Evolutionary conservation across 2,113 vertebrate species (phyloP), one percentile per base, ranked within the genome.

Genomic region (Nettapus auritus): DNA sequence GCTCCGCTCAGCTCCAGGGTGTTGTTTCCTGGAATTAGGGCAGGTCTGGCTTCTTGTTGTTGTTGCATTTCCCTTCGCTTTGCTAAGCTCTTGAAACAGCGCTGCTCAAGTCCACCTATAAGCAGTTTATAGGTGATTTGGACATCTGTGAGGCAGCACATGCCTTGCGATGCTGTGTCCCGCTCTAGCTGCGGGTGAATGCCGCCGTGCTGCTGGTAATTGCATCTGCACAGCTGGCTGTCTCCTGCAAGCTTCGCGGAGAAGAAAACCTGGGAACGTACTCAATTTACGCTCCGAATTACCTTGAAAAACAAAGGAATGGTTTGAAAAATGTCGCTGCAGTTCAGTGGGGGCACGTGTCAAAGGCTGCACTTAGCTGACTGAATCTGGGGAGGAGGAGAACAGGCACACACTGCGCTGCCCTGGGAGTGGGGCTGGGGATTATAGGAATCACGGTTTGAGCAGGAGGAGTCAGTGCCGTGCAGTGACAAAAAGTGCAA

Each of bases 361-460:
- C 76, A 22, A 13, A 66, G 31, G 0, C 36, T 42, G 50, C 16
- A 4, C 66, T 22, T 22, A 11, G 4, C 1, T 85, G 38, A 5
- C n/a, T 34, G 66, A 68, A 31, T 25, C 38, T 26, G 6, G 50
- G 33, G 75, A 80, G 63, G 67, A 90, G 63, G 70, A 75, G 68
- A 36, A 22, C 52, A 70, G 52, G 46, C 55, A 25, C 3, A 11
- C 0, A 0, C 5, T 1, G 69, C 87, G 19, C 17, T 8, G n/a
- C 0, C 0, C 20, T 4, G 1, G 76, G 64, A 64, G 38, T 29
- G 68, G 59, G n/a, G 73, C 42, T 4, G 0, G 9, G 34, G 11
- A 9, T 8, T 48, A 57, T 31, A 14, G 77, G 86, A 71, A 7
- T 44, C 8, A 3, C 10, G 3, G 6, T 8, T 42, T 5, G 73